Percentiles rank a stretch among this genome's conserved stretches.
phyloP scores from a whole-genome alignment of 2,797 vertebrate species.

The Borostomias antarcticus region DNA sequence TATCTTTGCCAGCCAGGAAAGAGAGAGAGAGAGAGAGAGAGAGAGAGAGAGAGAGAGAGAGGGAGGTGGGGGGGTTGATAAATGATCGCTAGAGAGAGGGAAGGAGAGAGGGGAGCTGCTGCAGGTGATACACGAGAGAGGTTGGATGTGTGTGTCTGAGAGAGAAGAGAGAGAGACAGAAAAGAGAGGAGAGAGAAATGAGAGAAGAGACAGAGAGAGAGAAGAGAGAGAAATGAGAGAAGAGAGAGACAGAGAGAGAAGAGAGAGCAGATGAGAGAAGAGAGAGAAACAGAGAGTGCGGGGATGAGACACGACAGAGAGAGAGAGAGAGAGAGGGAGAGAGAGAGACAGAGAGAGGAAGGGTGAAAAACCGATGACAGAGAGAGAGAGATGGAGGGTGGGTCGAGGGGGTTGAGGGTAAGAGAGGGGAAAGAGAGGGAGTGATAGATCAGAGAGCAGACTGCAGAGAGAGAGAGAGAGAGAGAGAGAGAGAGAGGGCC shows the following conservation, averaged over 20 bases:
- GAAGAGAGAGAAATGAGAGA: no score
- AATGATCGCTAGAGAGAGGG: no score
- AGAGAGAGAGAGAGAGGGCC: constrained; percentile 30
- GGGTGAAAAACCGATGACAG: background rate
- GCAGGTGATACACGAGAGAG: no score
- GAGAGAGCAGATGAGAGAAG: no score
- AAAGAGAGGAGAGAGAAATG: background rate
- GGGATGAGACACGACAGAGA: no score
- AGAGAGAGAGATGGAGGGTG: background rate
- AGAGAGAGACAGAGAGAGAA: background rate
- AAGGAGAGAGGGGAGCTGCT: no score
- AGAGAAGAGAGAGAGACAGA: background rate
- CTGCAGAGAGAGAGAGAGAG: constrained; percentile 21
- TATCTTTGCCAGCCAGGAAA: constrained; percentile 29
- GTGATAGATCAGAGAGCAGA: background rate
- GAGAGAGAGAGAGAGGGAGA: no score
- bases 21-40: constrained; percentile 30
- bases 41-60: constrained; percentile 50
- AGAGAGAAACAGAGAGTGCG: no score
- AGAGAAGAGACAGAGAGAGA: no score
- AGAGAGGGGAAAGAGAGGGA: background rate
- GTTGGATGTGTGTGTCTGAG: no score
- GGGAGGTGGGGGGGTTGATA: constrained; percentile 37
- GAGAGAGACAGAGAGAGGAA: background rate
- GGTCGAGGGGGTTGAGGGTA: background rate